Percentiles rank a stretch among this genome's conserved stretches.
Evolutionary conservation across 1,140 invertebrate species (phyloP).

Genomic region (Brachionus koreanus): DNA sequence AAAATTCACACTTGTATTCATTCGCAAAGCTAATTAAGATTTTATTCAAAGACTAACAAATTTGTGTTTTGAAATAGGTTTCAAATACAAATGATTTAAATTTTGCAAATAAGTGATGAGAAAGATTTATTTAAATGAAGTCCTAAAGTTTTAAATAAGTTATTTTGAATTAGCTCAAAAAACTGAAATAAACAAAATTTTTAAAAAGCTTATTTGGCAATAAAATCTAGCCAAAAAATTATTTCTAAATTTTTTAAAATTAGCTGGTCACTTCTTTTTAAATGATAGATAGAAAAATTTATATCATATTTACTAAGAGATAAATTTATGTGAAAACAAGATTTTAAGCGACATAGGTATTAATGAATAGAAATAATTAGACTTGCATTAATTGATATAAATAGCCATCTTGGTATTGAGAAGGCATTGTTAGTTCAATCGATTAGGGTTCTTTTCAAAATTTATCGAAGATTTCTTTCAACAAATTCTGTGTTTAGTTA

Average conservation of each 20-base stretch:
- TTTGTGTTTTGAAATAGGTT: background rate
- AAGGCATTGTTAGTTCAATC: background rate
- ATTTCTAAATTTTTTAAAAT: background rate
- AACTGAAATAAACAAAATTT: background rate
- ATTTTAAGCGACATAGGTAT: background rate
- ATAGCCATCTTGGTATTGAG: background rate
- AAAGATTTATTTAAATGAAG: background rate
- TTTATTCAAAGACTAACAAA: background rate
- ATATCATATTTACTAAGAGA: background rate
- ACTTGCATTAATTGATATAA: background rate
- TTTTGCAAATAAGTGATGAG: background rate
- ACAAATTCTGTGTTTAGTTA: slow-evolving; percentile 2
- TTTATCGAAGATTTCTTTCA: background rate
- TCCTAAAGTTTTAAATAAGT: background rate
- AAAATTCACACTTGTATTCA: background rate
- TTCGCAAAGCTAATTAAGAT: background rate
- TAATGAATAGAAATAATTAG: background rate
- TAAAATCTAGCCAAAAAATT: background rate
- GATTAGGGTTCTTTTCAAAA: background rate
- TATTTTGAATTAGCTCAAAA: background rate
- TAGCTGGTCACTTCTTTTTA: background rate
- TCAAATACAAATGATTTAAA: background rate
- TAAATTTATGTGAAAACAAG: background rate
- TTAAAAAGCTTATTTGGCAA: background rate
- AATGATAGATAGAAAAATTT: background rate